phyloP scores from a whole-genome alignment of 2,113 vertebrate genomes.

The Centropus bengalensis region DNA sequence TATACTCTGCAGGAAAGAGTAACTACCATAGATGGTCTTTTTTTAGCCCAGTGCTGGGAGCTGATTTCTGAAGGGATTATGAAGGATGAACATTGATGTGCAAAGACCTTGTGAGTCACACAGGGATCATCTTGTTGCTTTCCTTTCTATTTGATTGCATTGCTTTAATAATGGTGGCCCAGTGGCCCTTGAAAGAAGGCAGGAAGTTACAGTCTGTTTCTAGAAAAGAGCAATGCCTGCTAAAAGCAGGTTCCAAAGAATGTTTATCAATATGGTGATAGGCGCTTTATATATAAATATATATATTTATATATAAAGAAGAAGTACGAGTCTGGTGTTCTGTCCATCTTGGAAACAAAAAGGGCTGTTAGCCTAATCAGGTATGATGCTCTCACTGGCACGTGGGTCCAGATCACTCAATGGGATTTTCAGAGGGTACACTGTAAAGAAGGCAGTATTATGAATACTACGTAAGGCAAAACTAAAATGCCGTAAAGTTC shows the following conservation, averaged over 20 bases:
- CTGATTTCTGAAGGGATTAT: background rate
- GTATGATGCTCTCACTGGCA: background rate
- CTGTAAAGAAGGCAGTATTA: background rate
- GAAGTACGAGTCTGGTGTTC: background rate
- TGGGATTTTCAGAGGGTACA: background rate
- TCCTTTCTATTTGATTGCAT: background rate
- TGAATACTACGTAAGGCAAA: background rate
- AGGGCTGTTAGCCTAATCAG: background rate
- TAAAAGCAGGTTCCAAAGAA: too few species aligned
- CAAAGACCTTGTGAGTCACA: background rate
- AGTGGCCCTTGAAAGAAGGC: too few species aligned
- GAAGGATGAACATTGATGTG: background rate
- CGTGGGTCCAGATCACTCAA: background rate
- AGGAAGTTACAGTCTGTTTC: too few species aligned
- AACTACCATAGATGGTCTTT: fast-evolving
- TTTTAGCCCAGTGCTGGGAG: background rate
- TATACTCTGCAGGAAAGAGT: background rate
- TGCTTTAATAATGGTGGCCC: background rate
- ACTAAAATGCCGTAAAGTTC: background rate
- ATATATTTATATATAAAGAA: too few species aligned
- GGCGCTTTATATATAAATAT: too few species aligned
- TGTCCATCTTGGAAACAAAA: background rate
- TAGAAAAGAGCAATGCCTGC: too few species aligned
- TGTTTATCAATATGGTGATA: too few species aligned
- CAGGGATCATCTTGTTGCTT: background rate